Base-by-base conservation (phyloP, 2,888 invertebrate genomes). In the Sphaeridia pumilis region DNA sequence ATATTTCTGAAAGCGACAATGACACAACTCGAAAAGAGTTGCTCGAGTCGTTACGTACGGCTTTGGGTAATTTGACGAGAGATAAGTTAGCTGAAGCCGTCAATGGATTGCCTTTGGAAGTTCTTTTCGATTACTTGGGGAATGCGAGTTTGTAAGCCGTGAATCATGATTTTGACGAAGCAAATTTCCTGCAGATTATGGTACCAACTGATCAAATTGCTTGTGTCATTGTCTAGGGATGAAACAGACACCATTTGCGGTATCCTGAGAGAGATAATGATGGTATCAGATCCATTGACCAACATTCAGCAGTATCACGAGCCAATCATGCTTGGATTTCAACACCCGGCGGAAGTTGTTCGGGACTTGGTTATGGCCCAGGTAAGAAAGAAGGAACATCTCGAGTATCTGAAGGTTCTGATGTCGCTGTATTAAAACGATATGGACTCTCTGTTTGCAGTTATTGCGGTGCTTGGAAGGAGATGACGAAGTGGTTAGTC, bases 181-280 rank as follows among this genome's bases (percentile, higher is more conserved):
- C 31, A 31, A 7, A 10, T 10, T 7, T 31, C 10, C 10, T 31
- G 31, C 31, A 14, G 31, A 10, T 31, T 31, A 31, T 14, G 10
- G 31, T 10, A 31, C 10, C 14, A 31, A 10, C 31, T 31, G 7
- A 31, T 14, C 10, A 31, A 10, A 31, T 10, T 7, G 31, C 17
- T 17, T 10, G 17, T 42, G 2, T 31, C 7, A 14, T 24, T 25
- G 34, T 4, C 4, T 22, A 64, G 62, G 34, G 56, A 57, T 25
- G 54, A 61, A 49, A 56, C 61, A 20, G 55, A 60, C 49, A 49
- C 50, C 14, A 57, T 61, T 0, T 63, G 64, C 49, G 61, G 58
- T 31, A 63, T 64, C 41, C 35, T 64, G 48, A 63, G 57, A 46
- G 55, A 55, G 26, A 34, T 64, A 26, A 64, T 64, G 64, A 12